phyloP scores from a whole-genome alignment of 2,888 invertebrate species.

The Dorcus parallelipipedus region DNA sequence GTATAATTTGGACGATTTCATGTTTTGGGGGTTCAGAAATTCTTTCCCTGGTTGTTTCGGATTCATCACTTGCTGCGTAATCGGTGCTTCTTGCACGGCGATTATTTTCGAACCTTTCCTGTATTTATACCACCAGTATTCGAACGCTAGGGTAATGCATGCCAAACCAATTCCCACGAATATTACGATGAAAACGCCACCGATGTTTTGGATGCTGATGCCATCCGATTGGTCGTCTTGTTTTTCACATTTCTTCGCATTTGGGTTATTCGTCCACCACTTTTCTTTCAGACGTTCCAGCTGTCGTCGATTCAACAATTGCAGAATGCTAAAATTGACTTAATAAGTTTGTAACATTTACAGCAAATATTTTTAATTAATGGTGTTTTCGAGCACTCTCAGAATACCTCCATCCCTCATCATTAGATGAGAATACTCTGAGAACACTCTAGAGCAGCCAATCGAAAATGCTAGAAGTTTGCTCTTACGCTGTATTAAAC shows the following conservation, averaged over 20 bases:
- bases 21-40: neutral
- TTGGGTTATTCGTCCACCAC: constrained; percentile 93
- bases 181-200: constrained; percentile 96
- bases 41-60: neutral
- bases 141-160: constrained; percentile 84
- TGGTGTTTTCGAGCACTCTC: neutral
- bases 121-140: constrained; percentile 92
- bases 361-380: neutral
- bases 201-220: constrained; percentile 96
- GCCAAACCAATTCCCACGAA: constrained; percentile 93
- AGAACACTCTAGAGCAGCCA: too few species aligned
- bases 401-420: neutral
- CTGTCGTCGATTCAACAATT: constrained; percentile 87
- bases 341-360: too few species aligned
- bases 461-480: neutral
- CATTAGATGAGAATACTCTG: too few species aligned
- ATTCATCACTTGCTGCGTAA: constrained; percentile 9
- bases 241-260: constrained; percentile 74
- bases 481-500: constrained; percentile 88
- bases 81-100: constrained; percentile 58
- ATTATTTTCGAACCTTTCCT: constrained; percentile 60
- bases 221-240: constrained; percentile 94
- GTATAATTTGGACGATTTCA: constrained; percentile 22
- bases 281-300: constrained; percentile 91
- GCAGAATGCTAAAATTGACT: constrained; percentile 69